Evolutionary conservation across 2,888 invertebrate species (phyloP).

Genomic region (Acrocyrtus sp.): DNA sequence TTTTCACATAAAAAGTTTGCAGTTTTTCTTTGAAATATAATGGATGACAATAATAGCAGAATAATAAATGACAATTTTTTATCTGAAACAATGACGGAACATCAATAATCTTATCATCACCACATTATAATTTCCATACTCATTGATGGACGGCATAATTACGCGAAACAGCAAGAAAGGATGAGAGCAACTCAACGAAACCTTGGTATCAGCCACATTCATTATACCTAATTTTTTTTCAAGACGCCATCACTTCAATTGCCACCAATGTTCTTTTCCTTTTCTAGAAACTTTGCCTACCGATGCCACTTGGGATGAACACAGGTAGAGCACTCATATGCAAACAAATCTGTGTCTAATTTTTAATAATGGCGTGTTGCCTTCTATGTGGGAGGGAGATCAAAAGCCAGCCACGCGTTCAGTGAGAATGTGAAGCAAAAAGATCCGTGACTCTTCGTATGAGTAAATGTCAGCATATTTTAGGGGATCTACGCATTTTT

Average conservation of each 20-base stretch:
- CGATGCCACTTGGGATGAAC: too few species aligned
- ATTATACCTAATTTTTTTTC: too few species aligned
- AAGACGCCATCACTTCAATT: slow-evolving; percentile 6
- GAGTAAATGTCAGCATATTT: neutral
- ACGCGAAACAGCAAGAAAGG: too few species aligned
- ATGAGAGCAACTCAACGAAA: slow-evolving; percentile 32
- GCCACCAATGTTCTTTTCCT: slow-evolving; percentile 6
- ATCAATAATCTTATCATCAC: too few species aligned
- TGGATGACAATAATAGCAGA: too few species aligned
- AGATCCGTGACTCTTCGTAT: slow-evolving; percentile 29
- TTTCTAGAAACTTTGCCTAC: slow-evolving; percentile 37
- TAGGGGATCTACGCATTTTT: neutral
- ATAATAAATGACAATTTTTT: too few species aligned
- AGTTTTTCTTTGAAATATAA: too few species aligned
- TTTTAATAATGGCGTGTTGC: slow-evolving; percentile 45
- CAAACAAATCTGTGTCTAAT: slow-evolving; percentile 43
- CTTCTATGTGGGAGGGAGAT: slow-evolving; percentile 38
- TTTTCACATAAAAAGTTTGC: too few species aligned
- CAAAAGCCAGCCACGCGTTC: slow-evolving; percentile 41
- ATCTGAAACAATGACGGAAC: too few species aligned
- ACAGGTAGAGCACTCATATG: too few species aligned
- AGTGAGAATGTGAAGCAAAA: slow-evolving; percentile 32
- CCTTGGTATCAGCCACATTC: slow-evolving; percentile 48
- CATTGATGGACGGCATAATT: neutral
- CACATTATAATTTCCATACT: neutral